phyloP scores from a whole-genome alignment of 2,888 invertebrate genomes.

The Sesamia inferens region DNA sequence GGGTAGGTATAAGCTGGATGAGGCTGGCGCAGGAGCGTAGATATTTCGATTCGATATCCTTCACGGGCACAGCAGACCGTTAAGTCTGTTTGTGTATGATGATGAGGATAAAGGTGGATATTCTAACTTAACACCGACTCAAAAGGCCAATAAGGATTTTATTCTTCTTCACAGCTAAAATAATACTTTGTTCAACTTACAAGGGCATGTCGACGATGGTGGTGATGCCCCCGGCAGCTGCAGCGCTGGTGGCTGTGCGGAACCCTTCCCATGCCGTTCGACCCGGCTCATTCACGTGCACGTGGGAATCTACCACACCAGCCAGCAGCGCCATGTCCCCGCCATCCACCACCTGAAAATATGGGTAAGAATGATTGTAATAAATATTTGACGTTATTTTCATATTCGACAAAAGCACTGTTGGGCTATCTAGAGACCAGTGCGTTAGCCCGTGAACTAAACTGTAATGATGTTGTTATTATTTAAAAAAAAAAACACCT shows the following conservation, averaged over 20 bases:
- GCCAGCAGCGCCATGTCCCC: slow-evolving; percentile 88
- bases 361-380: not conserved
- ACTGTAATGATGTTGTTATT: not conserved
- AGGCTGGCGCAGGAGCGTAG: not conserved
- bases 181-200: slow-evolving; percentile 77
- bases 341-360: slow-evolving; percentile 75
- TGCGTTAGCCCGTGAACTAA: slow-evolving; percentile 33
- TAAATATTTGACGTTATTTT: slow-evolving; percentile 13
- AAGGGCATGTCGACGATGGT: slow-evolving; percentile 93
- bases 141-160: too few species aligned
- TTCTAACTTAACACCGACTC: not conserved
- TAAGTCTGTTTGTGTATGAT: not conserved
- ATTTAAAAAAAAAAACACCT: not conserved
- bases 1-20: not conserved
- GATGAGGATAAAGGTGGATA: not conserved
- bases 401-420: not conserved
- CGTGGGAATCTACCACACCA: slow-evolving; percentile 93
- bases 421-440: not conserved
- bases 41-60: not conserved
- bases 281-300: slow-evolving; percentile 93
- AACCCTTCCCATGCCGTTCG: slow-evolving; percentile 93
- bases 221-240: slow-evolving; percentile 93
- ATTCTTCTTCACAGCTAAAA: not conserved
- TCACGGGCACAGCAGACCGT: not conserved
- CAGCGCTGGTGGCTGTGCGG: slow-evolving; percentile 92